A percentile compares a stretch with the other conserved stretches of the same genome.
phyloP scores from a whole-genome alignment of 2,888 invertebrate genomes.

The Platerodrilus igneus region DNA sequence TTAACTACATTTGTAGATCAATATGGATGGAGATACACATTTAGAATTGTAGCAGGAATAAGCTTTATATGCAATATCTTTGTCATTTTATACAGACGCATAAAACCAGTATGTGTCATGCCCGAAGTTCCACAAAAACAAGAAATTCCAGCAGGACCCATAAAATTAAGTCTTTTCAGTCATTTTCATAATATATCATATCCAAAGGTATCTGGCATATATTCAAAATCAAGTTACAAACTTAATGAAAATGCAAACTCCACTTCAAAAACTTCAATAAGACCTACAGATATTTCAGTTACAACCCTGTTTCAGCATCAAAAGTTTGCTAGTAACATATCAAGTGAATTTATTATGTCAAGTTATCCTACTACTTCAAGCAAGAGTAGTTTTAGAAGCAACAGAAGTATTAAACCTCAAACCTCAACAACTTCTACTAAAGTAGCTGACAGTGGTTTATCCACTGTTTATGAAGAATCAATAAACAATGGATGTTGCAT shows the following conservation, averaged over 20 bases:
- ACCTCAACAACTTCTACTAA: slow-evolving; percentile 1
- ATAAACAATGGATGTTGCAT: not conserved
- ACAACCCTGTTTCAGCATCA: slow-evolving; percentile 13
- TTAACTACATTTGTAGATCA: slow-evolving; percentile 55
- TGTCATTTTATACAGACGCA: slow-evolving; percentile 66
- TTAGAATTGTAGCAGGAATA: slow-evolving; percentile 67
- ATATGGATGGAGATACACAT: slow-evolving; percentile 68
- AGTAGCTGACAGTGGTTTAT: slow-evolving; percentile 7
- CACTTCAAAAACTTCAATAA: slow-evolving; percentile 12
- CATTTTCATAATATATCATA: slow-evolving; percentile 40
- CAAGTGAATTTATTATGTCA: slow-evolving; percentile 14
- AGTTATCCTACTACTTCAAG: not conserved
- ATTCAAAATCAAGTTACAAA: slow-evolving; percentile 15
- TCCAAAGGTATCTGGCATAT: slow-evolving; percentile 12
- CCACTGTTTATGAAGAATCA: slow-evolving; percentile 14
- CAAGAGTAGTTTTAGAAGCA: slow-evolving; percentile 5
- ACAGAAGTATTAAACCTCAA: not conserved
- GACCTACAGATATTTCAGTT: slow-evolving; percentile 10
- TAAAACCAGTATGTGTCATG: slow-evolving; percentile 64
- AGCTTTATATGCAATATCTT: slow-evolving; percentile 69
- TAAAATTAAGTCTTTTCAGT: slow-evolving; percentile 22
- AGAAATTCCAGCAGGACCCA: not conserved
- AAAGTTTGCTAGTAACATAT: slow-evolving; percentile 11
- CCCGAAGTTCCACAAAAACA: slow-evolving; percentile 48
- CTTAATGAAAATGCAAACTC: slow-evolving; percentile 13